phyloP scores from a whole-genome alignment of 2,797 vertebrate species.

The Urocyon cinereoargenteus region DNA sequence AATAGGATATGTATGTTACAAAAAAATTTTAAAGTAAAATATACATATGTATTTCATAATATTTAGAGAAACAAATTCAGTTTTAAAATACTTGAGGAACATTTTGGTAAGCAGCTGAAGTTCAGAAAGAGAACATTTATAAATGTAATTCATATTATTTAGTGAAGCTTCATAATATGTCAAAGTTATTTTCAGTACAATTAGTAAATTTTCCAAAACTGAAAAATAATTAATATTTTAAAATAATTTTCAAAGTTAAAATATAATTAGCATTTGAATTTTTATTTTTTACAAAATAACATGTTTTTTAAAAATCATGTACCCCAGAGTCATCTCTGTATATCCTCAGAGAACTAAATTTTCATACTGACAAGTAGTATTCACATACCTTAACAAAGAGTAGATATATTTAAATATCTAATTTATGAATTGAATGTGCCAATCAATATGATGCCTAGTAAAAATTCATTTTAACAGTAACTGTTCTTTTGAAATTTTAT shows the following conservation, averaged over 20 bases:
- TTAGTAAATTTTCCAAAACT: not conserved
- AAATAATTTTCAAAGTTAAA: not conserved
- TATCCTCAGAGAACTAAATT: not conserved
- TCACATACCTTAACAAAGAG: not conserved
- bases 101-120: not conserved
- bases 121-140: not conserved
- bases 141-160: not conserved
- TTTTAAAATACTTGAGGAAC: not conserved
- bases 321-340: not conserved
- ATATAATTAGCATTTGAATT: not conserved
- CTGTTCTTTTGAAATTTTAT: not conserved
- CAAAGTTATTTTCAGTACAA: not conserved
- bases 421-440: not conserved
- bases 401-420: not conserved
- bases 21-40: not conserved
- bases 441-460: not conserved
- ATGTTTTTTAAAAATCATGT: not conserved
- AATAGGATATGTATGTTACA: not conserved
- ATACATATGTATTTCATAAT: not conserved
- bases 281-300: not conserved
- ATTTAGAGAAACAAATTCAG: not conserved
- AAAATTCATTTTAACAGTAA: not conserved
- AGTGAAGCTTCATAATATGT: not conserved
- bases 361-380: not conserved
- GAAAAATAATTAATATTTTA: not conserved